phyloP scores from a whole-genome alignment of 2,113 vertebrate genomes.

The Nymphicus hollandicus region DNA sequence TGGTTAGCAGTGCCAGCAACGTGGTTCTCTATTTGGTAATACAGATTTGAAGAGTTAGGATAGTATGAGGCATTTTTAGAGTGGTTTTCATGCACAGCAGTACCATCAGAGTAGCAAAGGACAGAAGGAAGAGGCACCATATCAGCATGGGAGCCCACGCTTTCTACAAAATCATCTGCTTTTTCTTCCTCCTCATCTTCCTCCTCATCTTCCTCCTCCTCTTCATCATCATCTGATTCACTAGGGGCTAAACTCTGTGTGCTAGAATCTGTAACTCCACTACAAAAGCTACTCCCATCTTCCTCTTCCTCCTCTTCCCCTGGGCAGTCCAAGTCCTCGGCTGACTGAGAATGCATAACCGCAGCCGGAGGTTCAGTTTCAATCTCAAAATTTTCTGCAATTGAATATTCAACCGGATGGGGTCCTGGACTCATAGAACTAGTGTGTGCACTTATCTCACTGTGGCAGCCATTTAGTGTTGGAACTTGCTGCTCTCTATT shows the following conservation, averaged over 20 bases:
- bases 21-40: constrained; percentile 91
- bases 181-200: constrained; percentile 84
- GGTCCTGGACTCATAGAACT: constrained; percentile 80
- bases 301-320: constrained; percentile 91
- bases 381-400: constrained; percentile 83
- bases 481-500: constrained; percentile 90
- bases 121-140: constrained; percentile 86
- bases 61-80: constrained; percentile 86
- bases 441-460: constrained; percentile 78
- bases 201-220: constrained; percentile 79
- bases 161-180: constrained; percentile 80
- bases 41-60: constrained; percentile 84
- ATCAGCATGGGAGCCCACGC: constrained; percentile 71
- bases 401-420: constrained; percentile 85
- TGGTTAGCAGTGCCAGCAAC: constrained; percentile 75
- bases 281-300: constrained; percentile 95
- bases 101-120: constrained; percentile 86
- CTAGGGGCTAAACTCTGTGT: constrained; percentile 94
- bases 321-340: constrained; percentile 84
- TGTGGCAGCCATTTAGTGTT: constrained; percentile 83
- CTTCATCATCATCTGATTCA: constrained; percentile 92
- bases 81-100: constrained; percentile 82
- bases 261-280: constrained; percentile 94
- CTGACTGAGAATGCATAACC: constrained; percentile 86
- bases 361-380: constrained; percentile 81